Conservation (phyloP, 2,888 invertebrate genomes). For the Nebria salina region DNA sequence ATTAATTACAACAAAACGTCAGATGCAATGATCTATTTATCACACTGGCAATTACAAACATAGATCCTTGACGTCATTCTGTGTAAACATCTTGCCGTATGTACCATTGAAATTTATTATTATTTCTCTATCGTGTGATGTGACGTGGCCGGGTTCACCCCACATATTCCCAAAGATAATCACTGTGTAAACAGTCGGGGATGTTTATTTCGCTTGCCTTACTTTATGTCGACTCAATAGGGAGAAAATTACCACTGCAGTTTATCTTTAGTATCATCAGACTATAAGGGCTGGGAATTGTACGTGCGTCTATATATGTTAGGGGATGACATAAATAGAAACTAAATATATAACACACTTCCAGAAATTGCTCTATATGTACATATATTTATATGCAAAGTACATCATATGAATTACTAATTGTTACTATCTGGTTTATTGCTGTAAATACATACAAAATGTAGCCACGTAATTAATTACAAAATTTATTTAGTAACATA, state of each 20-base stretch:
- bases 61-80: neutral
- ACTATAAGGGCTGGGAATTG: neutral
- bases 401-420: neutral
- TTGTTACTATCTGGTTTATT: neutral
- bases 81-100: neutral
- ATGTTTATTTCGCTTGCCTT: neutral
- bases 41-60: neutral
- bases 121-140: neutral
- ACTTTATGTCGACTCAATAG: neutral
- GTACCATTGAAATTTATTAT: neutral
- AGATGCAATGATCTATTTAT: constrained; percentile 1
- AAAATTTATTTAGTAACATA: too few species aligned
- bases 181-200: neutral
- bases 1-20: constrained; percentile 1
- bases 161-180: neutral
- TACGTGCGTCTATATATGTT: neutral
- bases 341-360: neutral
- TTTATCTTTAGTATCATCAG: neutral
- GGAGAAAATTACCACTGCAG: neutral
- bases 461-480: neutral
- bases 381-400: too few species aligned
- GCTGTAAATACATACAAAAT: neutral
- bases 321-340: neutral
- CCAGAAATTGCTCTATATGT: neutral
- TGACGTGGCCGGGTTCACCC: neutral